Conservation (phyloP, 1,140 invertebrate species). For the Bradysia coprophila region DNA sequence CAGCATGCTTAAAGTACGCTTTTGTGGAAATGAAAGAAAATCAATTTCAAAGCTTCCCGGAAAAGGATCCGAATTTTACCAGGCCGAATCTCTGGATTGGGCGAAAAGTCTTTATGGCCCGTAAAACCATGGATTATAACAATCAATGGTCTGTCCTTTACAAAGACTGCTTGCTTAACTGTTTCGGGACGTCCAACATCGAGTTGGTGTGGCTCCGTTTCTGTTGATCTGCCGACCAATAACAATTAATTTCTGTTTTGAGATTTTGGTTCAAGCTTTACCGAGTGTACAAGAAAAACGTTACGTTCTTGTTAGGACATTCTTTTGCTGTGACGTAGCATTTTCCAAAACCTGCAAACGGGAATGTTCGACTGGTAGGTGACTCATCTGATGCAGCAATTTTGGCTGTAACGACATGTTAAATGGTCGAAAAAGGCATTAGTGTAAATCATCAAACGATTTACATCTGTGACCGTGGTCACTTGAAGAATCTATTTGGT, state of each 20-base stretch:
- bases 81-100: slow-evolving; percentile 33
- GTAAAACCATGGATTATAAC: slow-evolving; percentile 35
- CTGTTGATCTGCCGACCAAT: slow-evolving; percentile 19
- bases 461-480: no score
- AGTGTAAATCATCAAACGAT: no score
- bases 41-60: no score
- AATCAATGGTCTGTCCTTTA: slow-evolving; percentile 21
- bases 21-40: slow-evolving; percentile 7
- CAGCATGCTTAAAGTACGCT: slow-evolving; percentile 30
- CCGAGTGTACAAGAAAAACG: slow-evolving; percentile 40
- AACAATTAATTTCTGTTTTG: neutral
- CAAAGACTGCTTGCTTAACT: slow-evolving; percentile 24
- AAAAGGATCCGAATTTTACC: no score
- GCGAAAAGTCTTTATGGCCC: slow-evolving; percentile 32
- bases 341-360: slow-evolving; percentile 7
- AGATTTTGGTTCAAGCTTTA: slow-evolving; percentile 9
- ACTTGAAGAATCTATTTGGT: no score
- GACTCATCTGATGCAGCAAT: no score
- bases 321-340: slow-evolving; percentile 13
- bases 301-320: slow-evolving; percentile 34
- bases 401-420: no score
- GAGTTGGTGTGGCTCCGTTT: slow-evolving; percentile 25
- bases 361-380: no score
- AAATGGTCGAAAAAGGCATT: no score
- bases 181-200: slow-evolving; percentile 20